phyloP scores from a whole-genome alignment of 2,797 vertebrate species.

The Choloepus didactylus region DNA sequence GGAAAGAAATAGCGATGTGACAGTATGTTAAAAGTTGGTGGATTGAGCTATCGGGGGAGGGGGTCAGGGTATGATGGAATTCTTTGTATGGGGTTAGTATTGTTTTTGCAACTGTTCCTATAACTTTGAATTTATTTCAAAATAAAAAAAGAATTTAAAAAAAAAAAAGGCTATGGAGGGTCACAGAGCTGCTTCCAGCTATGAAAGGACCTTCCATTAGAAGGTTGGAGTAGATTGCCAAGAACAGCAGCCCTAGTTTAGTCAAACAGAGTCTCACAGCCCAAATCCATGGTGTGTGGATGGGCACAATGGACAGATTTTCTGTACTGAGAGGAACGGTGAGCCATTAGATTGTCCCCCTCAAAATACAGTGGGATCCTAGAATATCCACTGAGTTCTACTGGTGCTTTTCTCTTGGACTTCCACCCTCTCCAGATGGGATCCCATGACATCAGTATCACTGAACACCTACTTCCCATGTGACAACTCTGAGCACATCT shows the following conservation, averaged over 20 bases:
- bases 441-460: neutral
- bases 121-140: too few species aligned
- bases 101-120: too few species aligned
- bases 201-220: neutral
- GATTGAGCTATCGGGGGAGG: too few species aligned
- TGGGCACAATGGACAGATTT: neutral
- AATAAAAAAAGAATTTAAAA: too few species aligned
- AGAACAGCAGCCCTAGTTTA: neutral
- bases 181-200: neutral
- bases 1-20: too few species aligned
- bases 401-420: neutral
- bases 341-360: neutral
- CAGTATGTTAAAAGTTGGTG: too few species aligned
- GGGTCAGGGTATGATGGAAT: too few species aligned
- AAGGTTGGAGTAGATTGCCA: neutral
- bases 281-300: neutral
- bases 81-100: too few species aligned
- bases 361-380: neutral
- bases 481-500: neutral
- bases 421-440: neutral
- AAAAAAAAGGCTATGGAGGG: neutral
- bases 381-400: neutral
- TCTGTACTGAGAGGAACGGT: neutral
- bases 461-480: neutral
- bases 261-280: neutral